Conservation (phyloP, 2,888 invertebrate genomes). For the Mylabris sibirica region DNA sequence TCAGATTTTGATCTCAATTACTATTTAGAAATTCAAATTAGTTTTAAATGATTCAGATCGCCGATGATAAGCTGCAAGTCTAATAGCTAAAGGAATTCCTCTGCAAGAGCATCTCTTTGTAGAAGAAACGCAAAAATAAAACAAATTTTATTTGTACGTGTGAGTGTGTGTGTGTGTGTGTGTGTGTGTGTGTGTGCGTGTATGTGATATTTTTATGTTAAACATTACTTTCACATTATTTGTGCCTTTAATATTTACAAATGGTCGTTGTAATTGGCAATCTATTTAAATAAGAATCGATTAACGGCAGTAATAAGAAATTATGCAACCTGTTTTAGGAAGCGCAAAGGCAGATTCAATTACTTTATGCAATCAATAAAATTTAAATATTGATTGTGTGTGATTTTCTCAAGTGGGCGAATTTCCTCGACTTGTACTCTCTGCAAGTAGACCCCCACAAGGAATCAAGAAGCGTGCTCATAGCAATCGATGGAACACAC, state of each 20-base stretch:
- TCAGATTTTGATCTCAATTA: constrained; percentile 7
- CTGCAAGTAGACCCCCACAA: neutral
- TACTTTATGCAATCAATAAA: neutral
- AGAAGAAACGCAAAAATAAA: neutral
- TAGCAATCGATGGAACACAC: constrained; percentile 20
- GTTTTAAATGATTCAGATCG: constrained; percentile 8
- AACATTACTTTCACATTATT: constrained; percentile 3
- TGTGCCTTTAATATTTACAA: constrained; percentile 6
- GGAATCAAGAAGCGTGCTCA: constrained; percentile 12
- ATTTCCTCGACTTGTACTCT: neutral
- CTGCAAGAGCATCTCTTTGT: neutral
- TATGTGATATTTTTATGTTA: neutral
- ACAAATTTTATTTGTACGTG: no score
- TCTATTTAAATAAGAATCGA: constrained; percentile 1
- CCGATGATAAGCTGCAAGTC: neutral
- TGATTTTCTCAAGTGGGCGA: neutral
- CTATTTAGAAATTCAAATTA: constrained; percentile 13
- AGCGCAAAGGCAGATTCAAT: neutral
- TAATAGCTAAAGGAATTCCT: constrained; percentile 4
- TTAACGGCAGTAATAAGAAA: neutral
- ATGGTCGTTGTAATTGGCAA: neutral
- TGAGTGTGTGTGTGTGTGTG: no score
- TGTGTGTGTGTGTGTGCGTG: no score
- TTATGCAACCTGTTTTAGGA: neutral
- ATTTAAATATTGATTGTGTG: neutral